A percentile compares a stretch with the other conserved stretches of the same genome.
Conservation (phyloP, 2,888 invertebrate genomes). For the Lycophotia porphyrea region DNA sequence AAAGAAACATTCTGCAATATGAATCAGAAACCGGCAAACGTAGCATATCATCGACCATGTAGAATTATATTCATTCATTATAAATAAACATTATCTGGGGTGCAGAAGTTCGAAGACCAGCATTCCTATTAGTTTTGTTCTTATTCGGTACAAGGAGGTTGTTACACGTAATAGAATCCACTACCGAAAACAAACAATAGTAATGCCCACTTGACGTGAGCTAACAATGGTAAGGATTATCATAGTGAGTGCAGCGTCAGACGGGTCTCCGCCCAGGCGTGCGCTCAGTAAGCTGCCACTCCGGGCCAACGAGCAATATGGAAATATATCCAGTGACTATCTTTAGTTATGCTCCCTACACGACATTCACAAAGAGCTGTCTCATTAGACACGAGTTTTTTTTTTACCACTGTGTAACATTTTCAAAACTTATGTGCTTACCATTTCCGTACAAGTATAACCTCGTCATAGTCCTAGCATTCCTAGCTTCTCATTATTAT, state of each 20-base stretch:
- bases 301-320: slow-evolving; percentile 70
- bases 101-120: slow-evolving; percentile 32
- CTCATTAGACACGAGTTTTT: slow-evolving; percentile 38
- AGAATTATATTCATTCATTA: background rate
- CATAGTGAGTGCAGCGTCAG: slow-evolving; percentile 75
- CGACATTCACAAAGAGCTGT: slow-evolving; percentile 55
- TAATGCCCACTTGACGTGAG: slow-evolving; percentile 76
- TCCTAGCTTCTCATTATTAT: background rate
- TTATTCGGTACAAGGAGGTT: slow-evolving; percentile 47
- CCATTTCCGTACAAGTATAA: slow-evolving; percentile 8
- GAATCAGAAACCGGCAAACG: slow-evolving; percentile 46
- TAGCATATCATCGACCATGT: slow-evolving; percentile 37
- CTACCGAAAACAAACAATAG: slow-evolving; percentile 84
- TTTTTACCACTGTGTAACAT: slow-evolving; percentile 6
- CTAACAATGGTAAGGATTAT: slow-evolving; percentile 80
- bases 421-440: slow-evolving; percentile 1
- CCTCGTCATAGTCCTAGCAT: slow-evolving; percentile 15
- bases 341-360: slow-evolving; percentile 61
- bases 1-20: slow-evolving; percentile 46
- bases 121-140: slow-evolving; percentile 52
- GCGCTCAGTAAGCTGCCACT: slow-evolving; percentile 63
- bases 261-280: slow-evolving; percentile 78
- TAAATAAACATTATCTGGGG: slow-evolving; percentile 32
- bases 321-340: slow-evolving; percentile 71
- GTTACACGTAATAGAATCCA: slow-evolving; percentile 62